phyloP scores from a whole-genome alignment of 1,140 invertebrate species.

The Drosophila guanche region DNA sequence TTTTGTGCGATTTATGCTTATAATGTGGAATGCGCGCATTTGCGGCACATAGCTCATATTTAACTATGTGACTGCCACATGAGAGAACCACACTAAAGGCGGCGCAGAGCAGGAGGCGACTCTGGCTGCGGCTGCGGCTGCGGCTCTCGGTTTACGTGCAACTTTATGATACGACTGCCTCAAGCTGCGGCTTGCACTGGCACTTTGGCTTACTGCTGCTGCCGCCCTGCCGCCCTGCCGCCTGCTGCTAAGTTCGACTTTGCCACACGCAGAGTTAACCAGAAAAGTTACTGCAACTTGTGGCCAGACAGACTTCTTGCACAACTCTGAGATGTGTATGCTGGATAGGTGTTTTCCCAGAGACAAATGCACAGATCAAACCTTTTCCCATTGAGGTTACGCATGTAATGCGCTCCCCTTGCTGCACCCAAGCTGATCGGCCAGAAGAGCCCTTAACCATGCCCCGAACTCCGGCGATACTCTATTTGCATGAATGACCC shows the following conservation, averaged over 20 bases:
- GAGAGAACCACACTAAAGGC: constrained; percentile 4
- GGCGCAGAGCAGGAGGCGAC: neutral
- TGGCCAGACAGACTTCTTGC: constrained; percentile 42
- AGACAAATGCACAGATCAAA: too few relatives aligned
- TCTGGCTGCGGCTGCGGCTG: constrained; percentile 14
- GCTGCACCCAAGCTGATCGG: too few relatives aligned
- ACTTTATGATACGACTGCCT: constrained; percentile 57
- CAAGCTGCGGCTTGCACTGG: constrained; percentile 30
- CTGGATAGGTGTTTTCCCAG: too few relatives aligned
- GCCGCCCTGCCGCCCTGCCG: constrained; percentile 11
- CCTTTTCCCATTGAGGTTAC: too few relatives aligned
- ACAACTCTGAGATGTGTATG: constrained; percentile 31
- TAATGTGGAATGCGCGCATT: constrained; percentile 50
- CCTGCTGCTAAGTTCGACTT: neutral
- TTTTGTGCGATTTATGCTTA: constrained; percentile 63
- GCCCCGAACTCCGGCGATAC: too few relatives aligned
- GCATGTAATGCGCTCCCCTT: too few relatives aligned
- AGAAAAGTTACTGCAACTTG: constrained; percentile 60
- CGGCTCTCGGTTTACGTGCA: constrained; percentile 61
- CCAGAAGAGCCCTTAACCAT: neutral
- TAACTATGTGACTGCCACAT: constrained; percentile 55
- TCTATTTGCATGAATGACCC: constrained; percentile 5
- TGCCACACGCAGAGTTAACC: constrained; percentile 56
- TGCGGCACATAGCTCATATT: constrained; percentile 53
- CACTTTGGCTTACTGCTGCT: constrained; percentile 56